Conservation (phyloP, 1,140 invertebrate genomes). For the Vollenhovia emeryi region DNA sequence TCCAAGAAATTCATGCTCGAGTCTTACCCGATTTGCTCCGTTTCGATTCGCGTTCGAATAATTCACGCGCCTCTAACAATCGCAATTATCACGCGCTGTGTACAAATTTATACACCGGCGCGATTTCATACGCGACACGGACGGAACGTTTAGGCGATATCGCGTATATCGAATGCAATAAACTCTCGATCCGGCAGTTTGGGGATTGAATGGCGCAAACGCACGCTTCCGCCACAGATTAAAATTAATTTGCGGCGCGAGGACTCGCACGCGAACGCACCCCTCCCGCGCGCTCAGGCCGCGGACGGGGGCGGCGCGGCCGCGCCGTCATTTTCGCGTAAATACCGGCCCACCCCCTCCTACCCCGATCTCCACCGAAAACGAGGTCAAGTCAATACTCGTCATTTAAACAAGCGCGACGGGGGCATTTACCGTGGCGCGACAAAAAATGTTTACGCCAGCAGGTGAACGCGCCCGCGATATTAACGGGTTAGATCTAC, state of each 20-base stretch:
- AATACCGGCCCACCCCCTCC: not conserved
- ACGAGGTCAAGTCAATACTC: slow-evolving; percentile 47
- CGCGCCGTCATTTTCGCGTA: slow-evolving; percentile 29
- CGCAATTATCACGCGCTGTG: no score
- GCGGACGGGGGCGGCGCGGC: not conserved
- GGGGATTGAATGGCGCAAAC: slow-evolving; percentile 1
- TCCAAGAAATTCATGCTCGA: no score
- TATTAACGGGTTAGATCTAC: slow-evolving; percentile 39
- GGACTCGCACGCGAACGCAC: not conserved
- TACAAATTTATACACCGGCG: not conserved
- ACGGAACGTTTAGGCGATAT: not conserved
- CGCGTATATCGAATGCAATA: not conserved
- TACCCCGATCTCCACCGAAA: not conserved
- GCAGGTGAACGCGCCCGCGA: not conserved
- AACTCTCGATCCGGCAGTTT: not conserved
- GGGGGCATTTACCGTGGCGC: not conserved
- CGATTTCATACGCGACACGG: no score
- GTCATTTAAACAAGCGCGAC: slow-evolving; percentile 30
- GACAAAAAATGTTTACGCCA: slow-evolving; percentile 20
- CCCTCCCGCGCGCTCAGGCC: not conserved
- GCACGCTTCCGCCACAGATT: slow-evolving; percentile 11
- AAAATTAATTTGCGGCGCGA: slow-evolving; percentile 27
- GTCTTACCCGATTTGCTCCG: no score
- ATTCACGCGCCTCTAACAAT: no score
- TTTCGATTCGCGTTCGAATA: no score